These are phyloP conservation scores for Parotia lawesii DNA, from an alignment of 2,113 vertebrate genomes.

Conservation along the genomic window DNA sequence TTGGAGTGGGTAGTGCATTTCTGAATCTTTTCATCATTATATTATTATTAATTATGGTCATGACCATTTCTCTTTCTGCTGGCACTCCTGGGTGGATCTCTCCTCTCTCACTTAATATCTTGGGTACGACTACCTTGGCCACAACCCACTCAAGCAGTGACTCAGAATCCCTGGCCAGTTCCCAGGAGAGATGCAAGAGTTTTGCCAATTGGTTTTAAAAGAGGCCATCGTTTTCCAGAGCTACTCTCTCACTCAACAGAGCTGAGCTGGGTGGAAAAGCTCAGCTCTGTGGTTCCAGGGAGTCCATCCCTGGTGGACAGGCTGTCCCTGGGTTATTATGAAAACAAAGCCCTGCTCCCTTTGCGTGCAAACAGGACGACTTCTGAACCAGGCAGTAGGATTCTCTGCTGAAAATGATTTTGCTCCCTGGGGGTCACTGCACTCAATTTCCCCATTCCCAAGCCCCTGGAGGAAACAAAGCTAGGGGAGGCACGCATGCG, in stretches of 20 bases:
- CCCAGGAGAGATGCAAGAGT: conserved; percentile 49
- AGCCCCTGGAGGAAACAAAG: neutral
- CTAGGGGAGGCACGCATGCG: neutral
- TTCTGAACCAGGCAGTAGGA: neutral
- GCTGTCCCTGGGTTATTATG: neutral
- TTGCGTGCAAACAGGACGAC: neutral
- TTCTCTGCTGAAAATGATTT: neutral
- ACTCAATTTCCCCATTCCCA: neutral
- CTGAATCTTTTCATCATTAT: conserved; percentile 44
- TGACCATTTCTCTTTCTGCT: conserved; percentile 46
- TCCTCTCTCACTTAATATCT: conserved; percentile 30
- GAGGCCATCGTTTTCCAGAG: conserved; percentile 46
- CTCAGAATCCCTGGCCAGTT: conserved; percentile 57
- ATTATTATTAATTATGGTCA: conserved; percentile 51
- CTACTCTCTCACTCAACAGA: neutral
- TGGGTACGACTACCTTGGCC: conserved; percentile 53
- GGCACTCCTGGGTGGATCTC: conserved; percentile 49
- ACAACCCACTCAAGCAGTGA: conserved; percentile 43
- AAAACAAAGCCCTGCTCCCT: neutral
- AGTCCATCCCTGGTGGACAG: conserved; percentile 15
- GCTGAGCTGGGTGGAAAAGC: conserved; percentile 40
- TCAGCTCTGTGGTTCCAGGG: conserved; percentile 25
- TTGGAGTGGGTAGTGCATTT: conserved; percentile 54
- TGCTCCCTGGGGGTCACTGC: neutral
- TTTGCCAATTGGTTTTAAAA: conserved; percentile 54